A percentile compares a stretch with the other conserved stretches of the same genome.
These are phyloP conservation scores for Mirza zaza DNA, from an alignment of 2,113 vertebrate species.

Conservation along the genomic window DNA sequence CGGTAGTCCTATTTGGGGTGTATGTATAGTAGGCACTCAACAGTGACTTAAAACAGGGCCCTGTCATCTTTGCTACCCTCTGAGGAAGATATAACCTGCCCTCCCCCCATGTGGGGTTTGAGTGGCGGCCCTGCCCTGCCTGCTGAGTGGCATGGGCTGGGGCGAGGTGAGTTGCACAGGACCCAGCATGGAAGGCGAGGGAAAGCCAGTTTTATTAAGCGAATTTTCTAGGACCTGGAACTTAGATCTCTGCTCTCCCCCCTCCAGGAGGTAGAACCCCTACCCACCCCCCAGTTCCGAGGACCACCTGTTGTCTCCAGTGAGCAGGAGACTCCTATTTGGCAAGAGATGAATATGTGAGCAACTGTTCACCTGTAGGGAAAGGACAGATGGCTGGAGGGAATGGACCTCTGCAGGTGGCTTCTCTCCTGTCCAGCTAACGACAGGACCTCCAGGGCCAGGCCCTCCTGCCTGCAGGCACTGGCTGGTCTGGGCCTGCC, in stretches of 20 bases:
- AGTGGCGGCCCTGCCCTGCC: neutral
- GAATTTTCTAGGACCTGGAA: neutral
- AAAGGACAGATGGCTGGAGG: neutral
- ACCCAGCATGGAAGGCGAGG: neutral
- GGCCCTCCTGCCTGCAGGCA: neutral
- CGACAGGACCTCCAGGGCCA: neutral
- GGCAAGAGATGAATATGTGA: constrained; percentile 64
- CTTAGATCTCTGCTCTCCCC: neutral
- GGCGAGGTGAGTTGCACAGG: neutral
- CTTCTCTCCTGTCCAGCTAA: neutral
- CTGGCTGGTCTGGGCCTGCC: constrained; percentile 39
- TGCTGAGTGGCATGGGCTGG: neutral
- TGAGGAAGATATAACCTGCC: neutral
- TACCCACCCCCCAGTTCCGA: neutral
- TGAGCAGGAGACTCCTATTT: constrained; percentile 11
- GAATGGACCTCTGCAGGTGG: neutral
- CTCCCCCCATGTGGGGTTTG: neutral
- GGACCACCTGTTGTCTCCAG: constrained; percentile 19
- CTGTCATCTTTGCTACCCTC: neutral
- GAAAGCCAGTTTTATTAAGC: constrained; percentile 71
- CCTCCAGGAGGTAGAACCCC: neutral
- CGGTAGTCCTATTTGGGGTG: neutral
- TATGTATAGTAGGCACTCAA: neutral
- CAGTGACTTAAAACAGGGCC: neutral
- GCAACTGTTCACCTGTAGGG: neutral